Conservation (phyloP, 2,888 invertebrate species). For the Ochlodes sylvanus region DNA sequence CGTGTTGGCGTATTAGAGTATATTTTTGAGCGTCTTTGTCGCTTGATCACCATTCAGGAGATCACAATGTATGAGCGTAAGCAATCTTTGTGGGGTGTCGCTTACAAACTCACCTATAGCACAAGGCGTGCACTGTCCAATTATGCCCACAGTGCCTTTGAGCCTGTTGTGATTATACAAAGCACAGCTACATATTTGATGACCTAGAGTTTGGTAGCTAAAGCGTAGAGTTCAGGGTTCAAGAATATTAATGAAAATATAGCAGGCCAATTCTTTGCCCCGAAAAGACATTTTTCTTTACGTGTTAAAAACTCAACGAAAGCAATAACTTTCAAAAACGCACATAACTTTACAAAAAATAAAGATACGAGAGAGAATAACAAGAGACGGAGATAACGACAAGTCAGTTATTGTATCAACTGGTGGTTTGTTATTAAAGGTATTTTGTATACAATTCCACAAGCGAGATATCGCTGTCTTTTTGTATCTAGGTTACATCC, state of each 20-base stretch:
- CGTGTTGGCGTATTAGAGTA: conserved; percentile 59
- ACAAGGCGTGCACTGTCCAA: conserved; percentile 39
- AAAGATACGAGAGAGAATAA: background rate
- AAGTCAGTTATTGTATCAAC: background rate
- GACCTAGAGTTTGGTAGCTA: no score
- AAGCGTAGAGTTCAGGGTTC: no score
- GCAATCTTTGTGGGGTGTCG: conserved; percentile 61
- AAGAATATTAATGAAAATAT: no score
- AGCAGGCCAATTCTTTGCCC: no score
- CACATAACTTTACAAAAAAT: background rate
- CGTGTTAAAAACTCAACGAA: no score
- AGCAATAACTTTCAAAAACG: background rate
- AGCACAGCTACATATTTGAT: background rate
- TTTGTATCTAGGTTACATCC: conserved; percentile 14
- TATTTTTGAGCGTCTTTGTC: conserved; percentile 78
- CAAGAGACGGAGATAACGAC: background rate
- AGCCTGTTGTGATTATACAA: background rate
- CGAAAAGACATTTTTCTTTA: no score
- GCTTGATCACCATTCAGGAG: conserved; percentile 71
- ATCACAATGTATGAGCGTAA: conserved; percentile 67
- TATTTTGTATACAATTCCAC: conserved; percentile 10
- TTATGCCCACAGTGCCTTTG: conserved; percentile 11
- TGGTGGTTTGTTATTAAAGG: conserved; percentile 6
- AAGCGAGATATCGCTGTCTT: conserved; percentile 1
- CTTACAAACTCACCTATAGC: conserved; percentile 50